phyloP scores from a whole-genome alignment of 2,888 invertebrate species.

The Lacanobia oleracea region DNA sequence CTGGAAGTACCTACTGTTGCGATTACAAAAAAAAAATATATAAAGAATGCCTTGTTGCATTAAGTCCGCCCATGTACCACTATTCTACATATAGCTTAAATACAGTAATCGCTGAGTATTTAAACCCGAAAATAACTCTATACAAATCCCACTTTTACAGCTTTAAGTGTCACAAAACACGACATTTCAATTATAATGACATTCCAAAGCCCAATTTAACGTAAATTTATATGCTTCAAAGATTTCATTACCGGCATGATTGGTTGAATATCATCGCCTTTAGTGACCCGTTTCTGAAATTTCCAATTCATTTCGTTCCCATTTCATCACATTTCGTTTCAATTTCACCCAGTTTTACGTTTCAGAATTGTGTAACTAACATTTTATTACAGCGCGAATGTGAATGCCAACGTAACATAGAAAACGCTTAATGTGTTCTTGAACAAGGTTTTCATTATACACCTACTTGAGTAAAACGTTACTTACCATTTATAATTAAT shows the following conservation, averaged over 20 bases:
- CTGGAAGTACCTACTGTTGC: no score
- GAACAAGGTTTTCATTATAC: conserved; percentile 34
- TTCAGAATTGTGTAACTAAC: conserved; percentile 51
- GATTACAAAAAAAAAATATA: no score
- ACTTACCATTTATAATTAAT: conserved; percentile 42
- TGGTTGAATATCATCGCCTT: conserved; percentile 45
- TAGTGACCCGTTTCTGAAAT: conserved; percentile 54
- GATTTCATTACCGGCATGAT: conserved; percentile 51
- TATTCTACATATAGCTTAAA: no score
- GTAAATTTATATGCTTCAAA: conserved; percentile 36
- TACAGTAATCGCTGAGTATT: no score
- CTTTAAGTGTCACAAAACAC: neutral
- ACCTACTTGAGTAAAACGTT: conserved; percentile 15
- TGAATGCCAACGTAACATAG: conserved; percentile 31
- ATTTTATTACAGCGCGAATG: conserved; percentile 51
- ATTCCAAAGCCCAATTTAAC: conserved; percentile 18
- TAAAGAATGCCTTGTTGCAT: no score
- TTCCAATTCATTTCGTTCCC: conserved; percentile 50
- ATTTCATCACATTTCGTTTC: conserved; percentile 48
- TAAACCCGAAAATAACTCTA: no score
- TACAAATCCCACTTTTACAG: no score
- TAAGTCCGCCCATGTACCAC: no score
- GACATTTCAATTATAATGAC: conserved; percentile 1
- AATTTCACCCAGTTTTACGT: conserved; percentile 51
- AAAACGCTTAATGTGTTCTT: conserved; percentile 44